Conservation (phyloP, 1,140 invertebrate genomes). For the Lordiphosa mommai region DNA sequence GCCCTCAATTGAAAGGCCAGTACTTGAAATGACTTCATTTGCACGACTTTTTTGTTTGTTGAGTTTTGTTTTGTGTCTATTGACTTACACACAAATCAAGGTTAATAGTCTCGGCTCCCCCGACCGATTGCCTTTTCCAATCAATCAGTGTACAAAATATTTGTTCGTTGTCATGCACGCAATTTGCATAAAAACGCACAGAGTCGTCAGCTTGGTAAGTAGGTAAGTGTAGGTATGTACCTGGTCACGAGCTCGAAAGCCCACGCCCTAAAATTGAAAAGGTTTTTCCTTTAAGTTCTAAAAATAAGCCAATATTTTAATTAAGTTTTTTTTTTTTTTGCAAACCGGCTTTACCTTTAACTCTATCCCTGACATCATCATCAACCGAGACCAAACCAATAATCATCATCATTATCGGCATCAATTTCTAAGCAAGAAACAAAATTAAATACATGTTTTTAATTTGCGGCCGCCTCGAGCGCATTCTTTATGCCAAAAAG, state of each 20-base stretch:
- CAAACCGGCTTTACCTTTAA: no score
- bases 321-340: no score
- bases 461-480: slow-evolving; percentile 6
- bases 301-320: no score
- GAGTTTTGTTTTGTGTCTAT: slow-evolving; percentile 10
- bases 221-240: slow-evolving; percentile 26
- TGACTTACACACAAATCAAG: slow-evolving; percentile 53
- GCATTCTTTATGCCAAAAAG: background rate
- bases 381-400: background rate
- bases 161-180: slow-evolving; percentile 55
- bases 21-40: slow-evolving; percentile 69
- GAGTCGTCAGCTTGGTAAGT: slow-evolving; percentile 18
- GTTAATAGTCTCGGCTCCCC: slow-evolving; percentile 43
- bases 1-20: slow-evolving; percentile 49
- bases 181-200: slow-evolving; percentile 58
- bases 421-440: background rate
- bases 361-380: slow-evolving; percentile 1
- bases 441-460: slow-evolving; percentile 13
- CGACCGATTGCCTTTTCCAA: slow-evolving; percentile 45
- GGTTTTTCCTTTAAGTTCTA: no score
- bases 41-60: slow-evolving; percentile 46
- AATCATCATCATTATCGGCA: slow-evolving; percentile 13
- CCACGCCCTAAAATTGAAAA: background rate
- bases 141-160: slow-evolving; percentile 49
- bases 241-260: slow-evolving; percentile 6